Conservation (phyloP, 2,888 invertebrate species). For the Oasisia sp. region DNA sequence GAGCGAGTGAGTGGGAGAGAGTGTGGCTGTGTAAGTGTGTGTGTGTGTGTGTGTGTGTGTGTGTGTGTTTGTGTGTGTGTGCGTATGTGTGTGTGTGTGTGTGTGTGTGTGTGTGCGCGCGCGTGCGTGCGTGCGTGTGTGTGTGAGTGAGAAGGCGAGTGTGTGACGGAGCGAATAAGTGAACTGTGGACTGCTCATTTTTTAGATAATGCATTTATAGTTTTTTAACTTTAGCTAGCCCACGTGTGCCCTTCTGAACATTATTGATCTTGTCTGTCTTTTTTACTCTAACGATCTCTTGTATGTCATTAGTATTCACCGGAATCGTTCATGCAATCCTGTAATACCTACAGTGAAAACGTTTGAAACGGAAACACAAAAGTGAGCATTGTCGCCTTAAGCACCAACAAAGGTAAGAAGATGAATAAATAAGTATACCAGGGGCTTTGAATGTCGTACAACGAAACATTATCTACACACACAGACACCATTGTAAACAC, state of each 20-base stretch:
- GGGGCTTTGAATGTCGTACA: background rate
- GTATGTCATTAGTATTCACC: background rate
- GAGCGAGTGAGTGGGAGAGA: slow-evolving; percentile 27
- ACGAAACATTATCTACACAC: background rate
- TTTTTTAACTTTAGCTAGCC: too few species aligned
- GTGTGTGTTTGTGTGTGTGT: slow-evolving; percentile 26
- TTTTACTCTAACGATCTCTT: background rate
- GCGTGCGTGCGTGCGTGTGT: slow-evolving; percentile 20
- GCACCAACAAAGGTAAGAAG: too few species aligned
- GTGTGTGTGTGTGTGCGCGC: slow-evolving; percentile 22
- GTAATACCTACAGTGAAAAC: background rate
- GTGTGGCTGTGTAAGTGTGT: too few species aligned
- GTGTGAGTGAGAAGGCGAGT: slow-evolving; percentile 28
- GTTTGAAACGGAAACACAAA: background rate
- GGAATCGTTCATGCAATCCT: background rate
- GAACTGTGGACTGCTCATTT: background rate
- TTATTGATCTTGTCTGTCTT: too few species aligned
- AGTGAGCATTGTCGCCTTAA: too few species aligned
- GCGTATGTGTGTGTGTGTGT: slow-evolving; percentile 21
- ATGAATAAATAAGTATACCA: background rate
- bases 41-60: slow-evolving; percentile 22
- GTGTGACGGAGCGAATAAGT: slow-evolving; percentile 23
- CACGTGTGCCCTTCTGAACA: too few species aligned
- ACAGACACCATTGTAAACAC: background rate
- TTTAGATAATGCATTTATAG: background rate